phyloP scores from a whole-genome alignment of 2,797 vertebrate genomes.

The Catostomus latipinnis region DNA sequence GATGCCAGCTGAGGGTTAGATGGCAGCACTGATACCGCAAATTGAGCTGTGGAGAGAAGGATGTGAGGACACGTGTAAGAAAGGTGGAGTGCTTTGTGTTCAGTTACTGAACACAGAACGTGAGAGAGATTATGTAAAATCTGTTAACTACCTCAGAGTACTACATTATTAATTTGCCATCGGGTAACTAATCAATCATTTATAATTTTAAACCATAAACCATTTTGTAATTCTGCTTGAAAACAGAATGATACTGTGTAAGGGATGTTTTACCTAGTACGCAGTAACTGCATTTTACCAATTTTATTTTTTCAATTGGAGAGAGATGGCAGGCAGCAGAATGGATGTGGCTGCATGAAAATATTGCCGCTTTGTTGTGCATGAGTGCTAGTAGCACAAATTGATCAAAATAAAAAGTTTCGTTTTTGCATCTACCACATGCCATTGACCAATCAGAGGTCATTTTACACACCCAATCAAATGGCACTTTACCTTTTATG shows the following conservation, averaged over 20 bases:
- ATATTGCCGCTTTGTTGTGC: too few relatives aligned
- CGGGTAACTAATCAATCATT: constrained; percentile 35
- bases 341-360: too few relatives aligned
- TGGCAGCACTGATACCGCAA: constrained; percentile 22
- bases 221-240: background rate
- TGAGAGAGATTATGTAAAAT: constrained; percentile 9
- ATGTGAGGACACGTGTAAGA: background rate
- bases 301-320: background rate
- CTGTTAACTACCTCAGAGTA: background rate
- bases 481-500: background rate
- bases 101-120: background rate
- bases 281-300: background rate
- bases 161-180: constrained; percentile 33
- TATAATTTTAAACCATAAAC: constrained; percentile 13
- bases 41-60: constrained; percentile 34
- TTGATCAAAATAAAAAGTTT: background rate
- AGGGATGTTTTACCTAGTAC: background rate
- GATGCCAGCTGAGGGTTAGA: constrained; percentile 30
- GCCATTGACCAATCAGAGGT: background rate
- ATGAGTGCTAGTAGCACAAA: background rate
- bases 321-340: background rate
- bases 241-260: constrained; percentile 10
- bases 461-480: background rate
- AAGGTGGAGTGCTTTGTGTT: constrained; percentile 2
- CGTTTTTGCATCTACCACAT: background rate